Base-by-base conservation (phyloP, 2,113 vertebrate genomes). In the Osmerus eperlanus region DNA sequence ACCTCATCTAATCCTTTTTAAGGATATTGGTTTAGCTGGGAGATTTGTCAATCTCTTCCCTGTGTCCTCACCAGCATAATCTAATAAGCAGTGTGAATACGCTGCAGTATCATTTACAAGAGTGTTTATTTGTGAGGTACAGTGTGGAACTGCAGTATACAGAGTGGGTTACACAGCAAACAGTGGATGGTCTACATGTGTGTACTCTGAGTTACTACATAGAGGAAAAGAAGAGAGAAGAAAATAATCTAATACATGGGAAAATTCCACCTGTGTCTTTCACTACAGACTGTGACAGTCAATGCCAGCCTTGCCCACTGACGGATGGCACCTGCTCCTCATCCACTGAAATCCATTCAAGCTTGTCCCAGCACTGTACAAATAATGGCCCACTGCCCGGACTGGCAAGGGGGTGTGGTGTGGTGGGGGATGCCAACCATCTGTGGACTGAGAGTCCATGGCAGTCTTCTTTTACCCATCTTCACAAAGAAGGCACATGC, bases 311-410 rank as follows among this genome's bases (percentile, higher is more conserved):
- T 53, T 52, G 71, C 71, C 71, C 21, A 76, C 66, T 87, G 79
- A 84, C 69, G 32, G 83, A 84, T 74, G 68, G 71, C 73, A 78
- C 79, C 82, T 83, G 83, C 62, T 81, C 63, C 72, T 87, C 73
- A 67, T 90, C 72, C 70, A 68, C 86, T 73, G 74, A 80, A 84
- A 67, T 90, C 72, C 70, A 68, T 86, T 73, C 73, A 80, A 84
- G 81, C 68, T 71, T 64, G 78, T 65, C 78, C 32, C 69, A 79
- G 64, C 78, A 78, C 73, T 84, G 55, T 80, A 67, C 71, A 70
- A 64, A 47, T 47, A 47, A 1, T 85, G 84, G 83, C 73, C 68
- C 28, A 71, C 70, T 78, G 76, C 76, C 80, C 68, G 21, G n/a
- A 36, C 3, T 12, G 55, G 28, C 21, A 18, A 13, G 15, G 25